Evolutionary conservation across 2,888 invertebrate genomes (phyloP).

Genomic region (Itoplectis maculator): DNA sequence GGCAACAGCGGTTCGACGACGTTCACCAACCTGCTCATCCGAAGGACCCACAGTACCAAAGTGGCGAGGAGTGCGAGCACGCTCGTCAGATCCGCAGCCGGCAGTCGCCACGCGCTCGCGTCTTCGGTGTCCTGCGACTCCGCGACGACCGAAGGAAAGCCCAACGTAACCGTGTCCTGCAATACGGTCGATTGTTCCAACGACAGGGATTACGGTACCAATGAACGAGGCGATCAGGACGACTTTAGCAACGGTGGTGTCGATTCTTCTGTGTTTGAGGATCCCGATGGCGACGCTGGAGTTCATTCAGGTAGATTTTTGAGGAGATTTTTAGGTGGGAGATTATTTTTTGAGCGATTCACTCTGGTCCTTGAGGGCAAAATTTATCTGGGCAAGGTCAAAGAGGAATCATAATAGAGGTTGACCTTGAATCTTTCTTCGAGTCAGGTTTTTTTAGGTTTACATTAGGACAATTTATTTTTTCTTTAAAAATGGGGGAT

Average conservation of each 20-base stretch:
- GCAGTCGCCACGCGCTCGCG: constrained; percentile 50
- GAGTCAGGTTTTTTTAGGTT: too few species aligned
- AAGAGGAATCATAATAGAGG: too few species aligned
- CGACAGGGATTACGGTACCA: constrained; percentile 55
- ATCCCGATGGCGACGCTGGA: constrained; percentile 88
- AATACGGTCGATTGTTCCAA: constrained; percentile 57
- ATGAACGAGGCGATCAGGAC: constrained; percentile 75
- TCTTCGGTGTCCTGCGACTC: constrained; percentile 59
- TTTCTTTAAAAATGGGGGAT: too few species aligned
- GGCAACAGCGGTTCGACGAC: constrained; percentile 82
- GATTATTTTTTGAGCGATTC: neutral
- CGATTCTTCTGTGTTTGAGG: constrained; percentile 84
- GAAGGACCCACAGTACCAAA: constrained; percentile 91
- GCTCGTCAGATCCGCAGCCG: constrained; percentile 73
- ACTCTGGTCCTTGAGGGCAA: neutral
- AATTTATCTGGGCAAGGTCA: too few species aligned
- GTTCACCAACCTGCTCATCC: constrained; percentile 85
- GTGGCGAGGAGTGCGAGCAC: constrained; percentile 88
- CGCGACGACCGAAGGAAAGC: constrained; percentile 33
- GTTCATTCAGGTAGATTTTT: constrained; percentile 89
- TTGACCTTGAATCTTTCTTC: too few species aligned
- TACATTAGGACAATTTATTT: too few species aligned
- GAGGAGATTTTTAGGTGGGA: too few species aligned
- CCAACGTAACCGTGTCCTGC: constrained; percentile 42
- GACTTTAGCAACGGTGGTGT: constrained; percentile 78